Evolutionary conservation across 1,140 invertebrate genomes (phyloP), one percentile per base, ranked within the genome.

Genomic region (Dendroctonus valens): DNA sequence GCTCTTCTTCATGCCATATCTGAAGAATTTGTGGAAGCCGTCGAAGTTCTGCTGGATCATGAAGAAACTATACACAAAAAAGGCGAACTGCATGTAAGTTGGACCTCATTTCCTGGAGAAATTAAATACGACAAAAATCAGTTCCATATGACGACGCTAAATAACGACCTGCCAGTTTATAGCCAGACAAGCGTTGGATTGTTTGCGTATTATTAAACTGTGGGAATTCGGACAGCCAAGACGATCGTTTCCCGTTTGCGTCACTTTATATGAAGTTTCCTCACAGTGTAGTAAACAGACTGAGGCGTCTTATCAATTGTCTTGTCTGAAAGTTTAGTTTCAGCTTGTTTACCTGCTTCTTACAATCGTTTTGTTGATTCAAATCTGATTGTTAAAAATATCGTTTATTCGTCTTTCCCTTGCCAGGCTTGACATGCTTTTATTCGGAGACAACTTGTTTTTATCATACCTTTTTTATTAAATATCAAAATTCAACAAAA

Each of bases 1-100:
- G 94, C 96, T 0, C 85, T 98, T 9, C 83, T 98, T 57, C 96
- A 98, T 77, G 96, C 96, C 65, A 98, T 99, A 72, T 95, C 92
- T 59, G 96, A 98, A 79, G 95, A 99, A 80, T 98, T 98, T 79
- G 96, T 99, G 0, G 96, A 98, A 79, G 96, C 97, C 3, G 96
- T 98, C 1, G 96, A 98, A 79, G 88, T 97, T 51, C 83, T 99
- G 42, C 83, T 98, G 14, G 93, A 96, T 70, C 93, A 98, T 78
- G 94, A 97, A 78, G 91, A 97, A 74, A 87, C 83, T 14, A 84
- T 89, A 60, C 87, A 91, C 70, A 88, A 86, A 64, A 85, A 86
- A n/a, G 92, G 90, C 48, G 87, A 91, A 75, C 89, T 87, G 49
- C 89, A 92, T 77, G 91, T 93, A 82, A 86, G 89, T 83, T 44